Evolutionary conservation across 2,113 vertebrate genomes (phyloP).

Genomic region (Albula glossodonta): DNA sequence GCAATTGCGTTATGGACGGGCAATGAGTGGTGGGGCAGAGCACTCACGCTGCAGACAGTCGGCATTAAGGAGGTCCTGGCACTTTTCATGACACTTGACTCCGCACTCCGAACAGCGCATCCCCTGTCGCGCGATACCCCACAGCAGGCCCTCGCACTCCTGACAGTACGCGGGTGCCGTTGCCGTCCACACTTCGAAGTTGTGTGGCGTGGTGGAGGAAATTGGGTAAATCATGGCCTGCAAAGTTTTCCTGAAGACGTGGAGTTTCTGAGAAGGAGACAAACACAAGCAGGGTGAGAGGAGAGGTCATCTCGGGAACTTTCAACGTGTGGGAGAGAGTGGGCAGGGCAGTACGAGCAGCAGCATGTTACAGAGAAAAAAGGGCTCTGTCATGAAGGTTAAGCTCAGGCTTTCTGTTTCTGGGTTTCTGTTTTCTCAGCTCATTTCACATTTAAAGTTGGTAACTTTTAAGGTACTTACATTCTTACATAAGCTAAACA

Average conservation of each 20-base stretch:
- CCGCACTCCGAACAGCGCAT: slow-evolving; percentile 95
- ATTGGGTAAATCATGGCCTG: slow-evolving; percentile 97
- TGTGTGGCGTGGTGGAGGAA: slow-evolving; percentile 95
- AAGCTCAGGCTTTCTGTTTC: neutral
- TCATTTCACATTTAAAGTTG: neutral
- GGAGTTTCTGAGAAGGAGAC: slow-evolving; percentile 80
- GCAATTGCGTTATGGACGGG: neutral
- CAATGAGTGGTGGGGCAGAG: neutral
- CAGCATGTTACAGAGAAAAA: neutral
- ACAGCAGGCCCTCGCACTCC: slow-evolving; percentile 94
- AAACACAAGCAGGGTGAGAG: neutral
- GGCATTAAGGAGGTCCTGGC: slow-evolving; percentile 95
- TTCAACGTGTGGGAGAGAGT: neutral
- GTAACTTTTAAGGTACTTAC: neutral
- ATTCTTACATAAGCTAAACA: neutral
- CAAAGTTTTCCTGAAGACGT: slow-evolving; percentile 95
- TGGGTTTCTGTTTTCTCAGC: neutral
- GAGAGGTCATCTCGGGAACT: neutral
- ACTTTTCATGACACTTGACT: slow-evolving; percentile 97
- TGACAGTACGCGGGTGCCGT: slow-evolving; percentile 96
- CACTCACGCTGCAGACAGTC: slow-evolving; percentile 97
- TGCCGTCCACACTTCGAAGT: slow-evolving; percentile 97
- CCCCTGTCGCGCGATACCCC: slow-evolving; percentile 96
- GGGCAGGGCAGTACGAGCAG: neutral
- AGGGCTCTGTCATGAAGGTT: neutral